Conservation (phyloP, 1,140 invertebrate genomes). For the Apis cerana region DNA sequence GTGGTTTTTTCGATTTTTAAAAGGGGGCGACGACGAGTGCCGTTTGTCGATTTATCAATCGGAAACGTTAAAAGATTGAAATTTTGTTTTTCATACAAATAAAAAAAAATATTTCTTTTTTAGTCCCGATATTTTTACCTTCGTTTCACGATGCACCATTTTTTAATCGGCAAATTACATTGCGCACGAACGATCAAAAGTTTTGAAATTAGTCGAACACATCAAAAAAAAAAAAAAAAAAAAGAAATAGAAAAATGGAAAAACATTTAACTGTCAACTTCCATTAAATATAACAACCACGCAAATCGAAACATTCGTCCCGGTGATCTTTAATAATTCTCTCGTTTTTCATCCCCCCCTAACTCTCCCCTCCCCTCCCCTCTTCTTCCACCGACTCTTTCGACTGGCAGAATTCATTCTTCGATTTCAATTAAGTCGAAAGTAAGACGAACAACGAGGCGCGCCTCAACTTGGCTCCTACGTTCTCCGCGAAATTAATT, state of each 20-base stretch:
- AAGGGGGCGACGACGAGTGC: neutral
- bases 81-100: too few relatives aligned
- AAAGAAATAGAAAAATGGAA: too few relatives aligned
- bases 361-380: neutral
- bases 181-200: too few relatives aligned
- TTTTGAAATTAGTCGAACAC: too few relatives aligned
- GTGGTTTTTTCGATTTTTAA: neutral
- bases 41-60: neutral
- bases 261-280: neutral
- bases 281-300: neutral
- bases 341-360: neutral
- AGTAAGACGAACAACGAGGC: constrained; percentile 49
- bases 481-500: constrained; percentile 80
- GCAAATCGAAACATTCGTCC: neutral
- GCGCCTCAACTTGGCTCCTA: constrained; percentile 44
- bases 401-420: constrained; percentile 46
- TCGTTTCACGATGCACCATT: too few relatives aligned
- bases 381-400: neutral
- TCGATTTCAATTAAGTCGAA: constrained; percentile 80
- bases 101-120: too few relatives aligned
- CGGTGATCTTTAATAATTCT: neutral
- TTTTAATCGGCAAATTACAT: too few relatives aligned
- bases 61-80: neutral
- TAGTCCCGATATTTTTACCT: too few relatives aligned
- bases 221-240: too few relatives aligned